Percentiles rank a stretch among this genome's conserved stretches.
Conservation (phyloP, 2,888 invertebrate species). For the Augochlorella aurata region DNA sequence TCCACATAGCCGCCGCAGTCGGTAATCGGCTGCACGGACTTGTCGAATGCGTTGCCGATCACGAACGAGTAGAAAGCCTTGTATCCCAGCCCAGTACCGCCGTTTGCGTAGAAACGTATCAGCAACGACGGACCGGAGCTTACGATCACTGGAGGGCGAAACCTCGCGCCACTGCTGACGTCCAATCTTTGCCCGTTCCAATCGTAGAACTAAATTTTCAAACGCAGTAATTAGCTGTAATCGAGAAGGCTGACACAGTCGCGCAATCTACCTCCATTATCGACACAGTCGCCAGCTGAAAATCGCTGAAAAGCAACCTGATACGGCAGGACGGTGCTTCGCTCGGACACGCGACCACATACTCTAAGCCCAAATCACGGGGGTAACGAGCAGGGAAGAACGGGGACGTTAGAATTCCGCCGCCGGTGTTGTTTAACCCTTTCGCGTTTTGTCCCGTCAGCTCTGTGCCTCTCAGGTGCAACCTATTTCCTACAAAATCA, state of each 20-base stretch:
- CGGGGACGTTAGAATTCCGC: constrained; percentile 85
- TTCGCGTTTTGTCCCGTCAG: constrained; percentile 68
- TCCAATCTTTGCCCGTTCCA: constrained; percentile 87
- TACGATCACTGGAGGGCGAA: constrained; percentile 87
- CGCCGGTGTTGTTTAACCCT: constrained; percentile 78
- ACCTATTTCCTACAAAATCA: constrained; percentile 83
- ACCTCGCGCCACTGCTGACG: constrained; percentile 86
- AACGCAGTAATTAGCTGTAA: not conserved
- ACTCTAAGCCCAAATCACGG: constrained; percentile 86
- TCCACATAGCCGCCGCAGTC: constrained; percentile 89
- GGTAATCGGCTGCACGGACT: constrained; percentile 79
- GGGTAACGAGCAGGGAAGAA: constrained; percentile 88
- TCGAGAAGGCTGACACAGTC: not conserved
- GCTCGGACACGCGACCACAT: constrained; percentile 85
- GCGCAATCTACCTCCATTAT: constrained; percentile 84
- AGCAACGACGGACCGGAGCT: constrained; percentile 86
- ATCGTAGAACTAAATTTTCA: constrained; percentile 85
- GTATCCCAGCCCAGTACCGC: constrained; percentile 86
- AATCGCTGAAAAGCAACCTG: constrained; percentile 87
- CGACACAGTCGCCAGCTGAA: constrained; percentile 86
- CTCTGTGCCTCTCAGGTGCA: constrained; percentile 75
- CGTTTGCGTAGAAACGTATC: constrained; percentile 88
- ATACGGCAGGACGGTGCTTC: constrained; percentile 84
- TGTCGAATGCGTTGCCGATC: constrained; percentile 76
- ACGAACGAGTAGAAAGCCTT: constrained; percentile 85